phyloP scores from a whole-genome alignment of 2,888 invertebrate genomes.

The Seira ritae region DNA sequence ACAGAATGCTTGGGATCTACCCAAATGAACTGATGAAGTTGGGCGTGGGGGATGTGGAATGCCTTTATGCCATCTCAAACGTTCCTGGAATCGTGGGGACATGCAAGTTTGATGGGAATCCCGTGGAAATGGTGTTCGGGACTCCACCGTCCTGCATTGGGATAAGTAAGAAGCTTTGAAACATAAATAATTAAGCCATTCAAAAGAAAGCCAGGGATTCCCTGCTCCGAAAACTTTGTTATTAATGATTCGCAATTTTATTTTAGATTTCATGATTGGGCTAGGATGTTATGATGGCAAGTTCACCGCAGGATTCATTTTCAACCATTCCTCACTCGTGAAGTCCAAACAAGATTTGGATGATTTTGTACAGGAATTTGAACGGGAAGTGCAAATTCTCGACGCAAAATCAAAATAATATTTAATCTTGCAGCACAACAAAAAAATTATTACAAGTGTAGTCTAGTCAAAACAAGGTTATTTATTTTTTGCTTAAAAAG shows the following conservation, averaged over 20 bases:
- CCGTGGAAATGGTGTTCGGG: neutral
- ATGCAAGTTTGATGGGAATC: neutral
- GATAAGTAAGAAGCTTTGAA: constrained; percentile 9
- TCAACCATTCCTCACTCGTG: neutral
- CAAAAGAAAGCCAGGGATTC: too few species aligned
- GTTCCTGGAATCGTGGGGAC: constrained; percentile 1
- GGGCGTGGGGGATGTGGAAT: neutral
- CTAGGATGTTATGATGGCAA: constrained; percentile 29
- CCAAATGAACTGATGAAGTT: neutral
- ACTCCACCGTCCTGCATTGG: constrained; percentile 22
- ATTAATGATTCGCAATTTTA: constrained; percentile 16
- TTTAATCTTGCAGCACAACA: too few species aligned
- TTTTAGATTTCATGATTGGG: neutral
- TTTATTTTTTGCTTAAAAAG: too few species aligned
- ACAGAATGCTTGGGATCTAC: neutral
- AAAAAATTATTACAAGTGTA: too few species aligned
- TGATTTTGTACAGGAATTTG: constrained; percentile 23
- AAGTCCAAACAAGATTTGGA: constrained; percentile 17
- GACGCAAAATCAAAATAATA: too few species aligned
- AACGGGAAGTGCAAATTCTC: neutral
- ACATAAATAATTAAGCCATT: neutral
- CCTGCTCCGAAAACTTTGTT: too few species aligned
- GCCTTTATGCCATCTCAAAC: neutral
- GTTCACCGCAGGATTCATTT: constrained; percentile 17
- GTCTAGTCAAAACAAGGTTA: too few species aligned